phyloP scores from a whole-genome alignment of 2,797 vertebrate genomes.

The Acropternis orthonyx region DNA sequence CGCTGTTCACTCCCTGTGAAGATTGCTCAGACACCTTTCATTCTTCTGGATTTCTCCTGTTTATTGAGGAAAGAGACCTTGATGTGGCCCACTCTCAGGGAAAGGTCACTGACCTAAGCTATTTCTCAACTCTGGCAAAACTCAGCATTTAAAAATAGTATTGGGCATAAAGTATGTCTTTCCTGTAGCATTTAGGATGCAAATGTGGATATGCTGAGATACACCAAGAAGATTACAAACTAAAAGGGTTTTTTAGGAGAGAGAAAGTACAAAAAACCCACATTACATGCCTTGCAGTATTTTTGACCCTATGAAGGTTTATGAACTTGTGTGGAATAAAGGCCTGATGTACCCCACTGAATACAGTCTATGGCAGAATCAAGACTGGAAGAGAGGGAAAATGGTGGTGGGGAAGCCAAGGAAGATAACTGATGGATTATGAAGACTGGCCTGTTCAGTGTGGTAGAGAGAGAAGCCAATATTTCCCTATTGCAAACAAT shows the following conservation, averaged over 20 bases:
- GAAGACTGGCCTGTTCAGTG: neutral
- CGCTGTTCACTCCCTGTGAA: neutral
- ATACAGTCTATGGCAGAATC: neutral
- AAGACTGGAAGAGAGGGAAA: neutral
- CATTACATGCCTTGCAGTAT: fast-evolving
- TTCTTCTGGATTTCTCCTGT: neutral
- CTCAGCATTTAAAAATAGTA: neutral
- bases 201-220: neutral
- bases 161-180: neutral
- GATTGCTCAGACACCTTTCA: neutral
- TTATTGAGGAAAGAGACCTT: neutral
- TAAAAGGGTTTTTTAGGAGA: neutral
- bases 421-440: neutral
- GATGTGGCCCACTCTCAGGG: neutral
- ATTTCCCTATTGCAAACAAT: neutral
- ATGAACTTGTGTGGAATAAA: neutral
- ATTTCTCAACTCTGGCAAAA: neutral
- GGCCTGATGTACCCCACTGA: neutral
- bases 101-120: neutral
- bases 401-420: neutral
- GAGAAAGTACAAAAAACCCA: neutral
- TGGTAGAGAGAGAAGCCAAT: neutral
- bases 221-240: neutral
- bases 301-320: neutral
- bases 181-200: neutral